Percentiles rank a stretch among this genome's conserved stretches.
phyloP scores from a whole-genome alignment of 2,888 invertebrate genomes.

The Drosophila tripunctata region DNA sequence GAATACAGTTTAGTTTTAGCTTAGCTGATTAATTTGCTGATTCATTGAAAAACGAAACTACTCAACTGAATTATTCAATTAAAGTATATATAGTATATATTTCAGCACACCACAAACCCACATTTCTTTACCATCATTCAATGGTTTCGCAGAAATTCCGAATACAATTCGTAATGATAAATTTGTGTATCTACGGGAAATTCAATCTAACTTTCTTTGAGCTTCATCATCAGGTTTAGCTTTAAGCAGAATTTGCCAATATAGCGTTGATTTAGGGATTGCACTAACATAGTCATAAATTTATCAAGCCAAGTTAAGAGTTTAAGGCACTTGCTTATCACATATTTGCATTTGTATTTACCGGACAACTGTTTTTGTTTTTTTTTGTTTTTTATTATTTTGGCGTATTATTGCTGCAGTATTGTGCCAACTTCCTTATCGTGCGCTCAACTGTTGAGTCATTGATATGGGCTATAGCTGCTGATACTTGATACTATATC shows the following conservation, averaged over 20 bases:
- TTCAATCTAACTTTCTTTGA: too few relatives aligned
- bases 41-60: too few relatives aligned
- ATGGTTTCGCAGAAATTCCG: too few relatives aligned
- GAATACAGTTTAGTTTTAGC: too few relatives aligned
- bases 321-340: constrained; percentile 24
- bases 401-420: constrained; percentile 21
- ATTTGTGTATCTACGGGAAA: too few relatives aligned
- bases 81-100: too few relatives aligned
- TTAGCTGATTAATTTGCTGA: too few relatives aligned
- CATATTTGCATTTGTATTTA: constrained; percentile 7
- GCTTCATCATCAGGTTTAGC: too few relatives aligned
- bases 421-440: constrained; percentile 53
- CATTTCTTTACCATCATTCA: too few relatives aligned
- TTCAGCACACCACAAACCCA: too few relatives aligned
- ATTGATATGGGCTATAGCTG: constrained; percentile 17
- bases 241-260: constrained; percentile 1
- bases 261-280: constrained; percentile 5
- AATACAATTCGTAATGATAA: too few relatives aligned
- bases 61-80: too few relatives aligned
- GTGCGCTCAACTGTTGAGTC: constrained; percentile 71
- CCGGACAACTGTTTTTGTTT: constrained; percentile 4
- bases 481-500: constrained; percentile 5
- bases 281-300: constrained; percentile 5
- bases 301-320: constrained; percentile 20
- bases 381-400: constrained; percentile 22